These are phyloP conservation scores for Machaerirhynchus nigripectus DNA, from an alignment of 2,113 vertebrate genomes.

Conservation along the genomic window DNA sequence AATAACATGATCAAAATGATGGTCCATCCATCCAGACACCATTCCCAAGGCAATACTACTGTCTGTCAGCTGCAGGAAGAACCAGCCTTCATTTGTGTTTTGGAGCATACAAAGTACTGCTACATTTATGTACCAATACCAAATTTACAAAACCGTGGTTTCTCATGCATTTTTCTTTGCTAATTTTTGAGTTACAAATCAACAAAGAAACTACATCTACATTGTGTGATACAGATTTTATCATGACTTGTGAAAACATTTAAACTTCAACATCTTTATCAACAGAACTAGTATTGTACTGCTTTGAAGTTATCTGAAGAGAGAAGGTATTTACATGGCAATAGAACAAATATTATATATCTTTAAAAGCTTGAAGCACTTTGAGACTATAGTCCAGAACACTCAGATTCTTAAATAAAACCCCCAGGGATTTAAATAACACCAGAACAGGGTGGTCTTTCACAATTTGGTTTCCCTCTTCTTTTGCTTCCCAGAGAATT, in stretches of 20 bases:
- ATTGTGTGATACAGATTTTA: background rate
- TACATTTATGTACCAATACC: background rate
- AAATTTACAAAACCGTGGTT: background rate
- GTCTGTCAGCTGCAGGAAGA: background rate
- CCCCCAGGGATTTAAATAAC: background rate
- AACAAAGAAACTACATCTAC: background rate
- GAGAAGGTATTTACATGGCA: background rate
- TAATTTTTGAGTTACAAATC: background rate
- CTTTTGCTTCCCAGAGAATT: constrained; percentile 13
- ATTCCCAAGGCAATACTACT: background rate
- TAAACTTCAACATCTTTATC: background rate
- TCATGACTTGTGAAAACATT: background rate
- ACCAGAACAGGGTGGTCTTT: constrained; percentile 27
- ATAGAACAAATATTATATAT: background rate
- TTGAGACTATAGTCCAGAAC: background rate
- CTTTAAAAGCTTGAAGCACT: background rate
- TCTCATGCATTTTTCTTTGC: background rate
- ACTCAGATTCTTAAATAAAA: background rate
- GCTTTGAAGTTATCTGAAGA: background rate
- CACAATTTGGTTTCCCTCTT: background rate
- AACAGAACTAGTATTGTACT: background rate
- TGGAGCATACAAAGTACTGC: background rate
- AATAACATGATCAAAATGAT: background rate
- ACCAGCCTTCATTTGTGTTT: background rate
- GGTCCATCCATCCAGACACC: background rate